Conservation (phyloP, 2,888 invertebrate species). For the Catonia carolina region DNA sequence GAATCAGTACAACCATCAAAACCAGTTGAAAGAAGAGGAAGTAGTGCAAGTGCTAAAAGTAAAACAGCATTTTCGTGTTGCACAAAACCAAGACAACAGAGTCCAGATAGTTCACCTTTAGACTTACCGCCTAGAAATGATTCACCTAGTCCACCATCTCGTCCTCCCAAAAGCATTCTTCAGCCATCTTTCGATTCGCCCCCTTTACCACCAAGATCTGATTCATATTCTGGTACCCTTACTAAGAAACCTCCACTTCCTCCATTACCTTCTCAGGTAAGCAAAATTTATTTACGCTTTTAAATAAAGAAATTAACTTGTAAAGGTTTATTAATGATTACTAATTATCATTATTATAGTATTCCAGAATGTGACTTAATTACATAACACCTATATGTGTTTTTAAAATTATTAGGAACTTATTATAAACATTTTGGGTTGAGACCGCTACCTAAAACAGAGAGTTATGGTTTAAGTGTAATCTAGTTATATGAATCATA, state of each 20-base stretch:
- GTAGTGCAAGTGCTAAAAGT: slow-evolving; percentile 22
- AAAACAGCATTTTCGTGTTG: slow-evolving; percentile 29
- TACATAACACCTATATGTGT: too few species aligned
- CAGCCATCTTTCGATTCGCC: slow-evolving; percentile 41
- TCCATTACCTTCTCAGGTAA: slow-evolving; percentile 59
- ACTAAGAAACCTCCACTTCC: slow-evolving; percentile 69
- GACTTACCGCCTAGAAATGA: slow-evolving; percentile 26
- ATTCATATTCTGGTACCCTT: slow-evolving; percentile 43
- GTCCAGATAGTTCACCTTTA: slow-evolving; percentile 23
- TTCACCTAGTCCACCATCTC: slow-evolving; percentile 22
- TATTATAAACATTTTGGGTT: too few species aligned
- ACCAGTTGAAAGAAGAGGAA: slow-evolving; percentile 17
- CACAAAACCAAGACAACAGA: slow-evolving; percentile 26
- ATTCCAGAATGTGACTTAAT: too few species aligned
- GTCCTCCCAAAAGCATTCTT: slow-evolving; percentile 34
- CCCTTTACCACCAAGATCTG: slow-evolving; percentile 50
- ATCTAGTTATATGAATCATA: too few species aligned
- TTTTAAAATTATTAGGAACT: too few species aligned
- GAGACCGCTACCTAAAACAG: too few species aligned
- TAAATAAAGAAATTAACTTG: background rate
- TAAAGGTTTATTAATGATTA: background rate
- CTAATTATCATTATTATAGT: too few species aligned
- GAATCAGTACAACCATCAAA: background rate
- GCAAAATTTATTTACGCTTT: slow-evolving; percentile 34
- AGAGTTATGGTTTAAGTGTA: too few species aligned